Percentiles rank a stretch among this genome's conserved stretches.
These are phyloP conservation scores for Phrynocephalus versicolor DNA, from an alignment of 2,113 vertebrate species.

Conservation along the genomic window DNA sequence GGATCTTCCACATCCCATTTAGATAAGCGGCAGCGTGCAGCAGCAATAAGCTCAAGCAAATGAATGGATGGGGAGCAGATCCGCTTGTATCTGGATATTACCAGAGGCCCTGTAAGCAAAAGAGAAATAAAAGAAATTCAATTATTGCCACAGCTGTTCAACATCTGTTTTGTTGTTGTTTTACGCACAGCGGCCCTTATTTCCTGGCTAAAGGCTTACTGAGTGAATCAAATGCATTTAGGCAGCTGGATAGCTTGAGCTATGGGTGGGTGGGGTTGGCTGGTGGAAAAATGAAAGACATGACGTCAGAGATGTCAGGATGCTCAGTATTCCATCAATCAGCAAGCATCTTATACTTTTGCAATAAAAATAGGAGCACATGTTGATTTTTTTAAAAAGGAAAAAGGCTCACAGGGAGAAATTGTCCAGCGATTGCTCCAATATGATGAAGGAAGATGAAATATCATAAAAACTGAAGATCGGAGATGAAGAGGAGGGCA, in stretches of 20 bases:
- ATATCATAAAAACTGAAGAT: background rate
- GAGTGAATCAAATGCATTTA: background rate
- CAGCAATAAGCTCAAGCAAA: background rate
- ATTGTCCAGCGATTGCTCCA: background rate
- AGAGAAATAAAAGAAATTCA: background rate
- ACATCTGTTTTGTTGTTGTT: slow-evolving; percentile 2
- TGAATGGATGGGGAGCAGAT: background rate
- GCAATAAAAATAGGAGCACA: background rate
- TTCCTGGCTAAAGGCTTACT: slow-evolving; percentile 6
- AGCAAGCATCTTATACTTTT: background rate
- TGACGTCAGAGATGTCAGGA: background rate
- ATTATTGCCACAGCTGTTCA: slow-evolving; percentile 11
- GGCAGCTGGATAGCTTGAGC: background rate
- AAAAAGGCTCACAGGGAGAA: background rate
- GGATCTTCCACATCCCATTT: background rate
- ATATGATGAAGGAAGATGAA: background rate
- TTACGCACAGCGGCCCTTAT: background rate
- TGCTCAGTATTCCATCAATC: background rate
- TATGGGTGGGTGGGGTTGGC: too few species aligned
- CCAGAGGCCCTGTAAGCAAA: background rate
- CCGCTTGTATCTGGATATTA: background rate
- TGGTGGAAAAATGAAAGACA: background rate
- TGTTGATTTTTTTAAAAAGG: background rate
- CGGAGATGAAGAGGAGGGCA: background rate
- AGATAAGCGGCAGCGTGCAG: background rate